Percentiles rank a stretch among this genome's conserved stretches.
Conservation (phyloP, 1,140 invertebrate genomes). For the Drosophila lacertosa region DNA sequence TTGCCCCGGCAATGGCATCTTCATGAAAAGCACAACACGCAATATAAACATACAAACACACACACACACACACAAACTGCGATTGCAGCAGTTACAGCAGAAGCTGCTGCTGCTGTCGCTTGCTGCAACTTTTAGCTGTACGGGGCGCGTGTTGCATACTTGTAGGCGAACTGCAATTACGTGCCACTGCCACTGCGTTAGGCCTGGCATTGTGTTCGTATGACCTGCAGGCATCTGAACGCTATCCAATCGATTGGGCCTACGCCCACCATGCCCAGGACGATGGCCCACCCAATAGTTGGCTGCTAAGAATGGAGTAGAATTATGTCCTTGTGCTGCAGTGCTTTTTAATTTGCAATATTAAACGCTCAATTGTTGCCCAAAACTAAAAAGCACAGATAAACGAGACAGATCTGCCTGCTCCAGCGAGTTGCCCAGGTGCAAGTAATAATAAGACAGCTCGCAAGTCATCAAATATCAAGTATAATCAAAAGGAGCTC, state of each 20-base stretch:
- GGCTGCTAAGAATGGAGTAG: slow-evolving; percentile 9
- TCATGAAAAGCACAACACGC: slow-evolving; percentile 49
- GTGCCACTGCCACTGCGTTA: slow-evolving; percentile 54
- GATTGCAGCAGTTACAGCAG: neutral
- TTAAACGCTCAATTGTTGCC: slow-evolving; percentile 46
- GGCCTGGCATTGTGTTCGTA: slow-evolving; percentile 38
- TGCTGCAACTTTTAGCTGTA: slow-evolving; percentile 22
- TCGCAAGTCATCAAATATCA: slow-evolving; percentile 30
- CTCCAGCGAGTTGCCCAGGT: slow-evolving; percentile 3
- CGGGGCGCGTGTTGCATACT: slow-evolving; percentile 47
- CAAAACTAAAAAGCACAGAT: slow-evolving; percentile 23
- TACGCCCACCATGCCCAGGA: slow-evolving; percentile 1
- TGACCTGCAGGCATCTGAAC: slow-evolving; percentile 73
- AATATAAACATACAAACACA: slow-evolving; percentile 4
- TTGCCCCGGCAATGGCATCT: slow-evolving; percentile 64
- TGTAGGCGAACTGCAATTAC: slow-evolving; percentile 75
- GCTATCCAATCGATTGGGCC: slow-evolving; percentile 57
- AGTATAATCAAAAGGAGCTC: slow-evolving; percentile 1
- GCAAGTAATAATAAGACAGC: neutral
- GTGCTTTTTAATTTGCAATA: slow-evolving; percentile 44
- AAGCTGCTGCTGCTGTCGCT: neutral
- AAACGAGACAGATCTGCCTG: slow-evolving; percentile 12
- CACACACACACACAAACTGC: neutral
- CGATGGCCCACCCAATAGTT: neutral
- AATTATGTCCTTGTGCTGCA: slow-evolving; percentile 35